Conservation (phyloP, 2,113 vertebrate genomes). For the Oryzias curvinotus region DNA sequence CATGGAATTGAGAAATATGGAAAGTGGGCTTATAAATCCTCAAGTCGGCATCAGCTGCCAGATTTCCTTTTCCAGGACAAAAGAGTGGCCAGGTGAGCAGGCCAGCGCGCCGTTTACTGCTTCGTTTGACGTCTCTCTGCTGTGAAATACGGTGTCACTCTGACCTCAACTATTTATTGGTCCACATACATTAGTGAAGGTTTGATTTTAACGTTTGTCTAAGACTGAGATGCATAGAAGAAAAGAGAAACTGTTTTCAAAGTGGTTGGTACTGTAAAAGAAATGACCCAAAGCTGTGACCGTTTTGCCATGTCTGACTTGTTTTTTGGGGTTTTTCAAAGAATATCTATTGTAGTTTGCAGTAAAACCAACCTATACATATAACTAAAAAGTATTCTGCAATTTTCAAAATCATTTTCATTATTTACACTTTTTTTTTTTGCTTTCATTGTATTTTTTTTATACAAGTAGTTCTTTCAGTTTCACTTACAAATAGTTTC, state of each 20-base stretch:
- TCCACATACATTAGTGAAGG: conserved; percentile 37
- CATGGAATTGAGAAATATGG: conserved; percentile 58
- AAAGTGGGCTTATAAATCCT: conserved; percentile 59
- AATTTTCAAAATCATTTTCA: no score
- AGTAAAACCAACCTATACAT: no score
- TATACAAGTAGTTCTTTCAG: no score
- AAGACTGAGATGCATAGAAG: not conserved
- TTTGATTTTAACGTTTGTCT: no score
- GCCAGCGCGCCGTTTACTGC: conserved; percentile 51
- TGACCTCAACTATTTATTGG: conserved; percentile 57
- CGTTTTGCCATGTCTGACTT: no score
- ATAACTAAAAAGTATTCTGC: no score
- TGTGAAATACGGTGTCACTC: conserved; percentile 64
- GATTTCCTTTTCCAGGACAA: conserved; percentile 42
- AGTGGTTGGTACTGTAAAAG: conserved; percentile 27
- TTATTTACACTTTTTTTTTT: no score
- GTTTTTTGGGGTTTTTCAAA: no score
- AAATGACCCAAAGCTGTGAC: no score
- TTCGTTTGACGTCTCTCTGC: conserved; percentile 51
- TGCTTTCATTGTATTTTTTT: no score
- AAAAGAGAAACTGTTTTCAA: conserved; percentile 15
- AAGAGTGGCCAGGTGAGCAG: conserved; percentile 53
- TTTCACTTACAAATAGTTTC: no score
- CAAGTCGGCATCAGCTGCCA: conserved; percentile 46
- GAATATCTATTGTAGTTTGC: no score